phyloP scores from a whole-genome alignment of 2,113 vertebrate species.

The Baryphthengus martii region DNA sequence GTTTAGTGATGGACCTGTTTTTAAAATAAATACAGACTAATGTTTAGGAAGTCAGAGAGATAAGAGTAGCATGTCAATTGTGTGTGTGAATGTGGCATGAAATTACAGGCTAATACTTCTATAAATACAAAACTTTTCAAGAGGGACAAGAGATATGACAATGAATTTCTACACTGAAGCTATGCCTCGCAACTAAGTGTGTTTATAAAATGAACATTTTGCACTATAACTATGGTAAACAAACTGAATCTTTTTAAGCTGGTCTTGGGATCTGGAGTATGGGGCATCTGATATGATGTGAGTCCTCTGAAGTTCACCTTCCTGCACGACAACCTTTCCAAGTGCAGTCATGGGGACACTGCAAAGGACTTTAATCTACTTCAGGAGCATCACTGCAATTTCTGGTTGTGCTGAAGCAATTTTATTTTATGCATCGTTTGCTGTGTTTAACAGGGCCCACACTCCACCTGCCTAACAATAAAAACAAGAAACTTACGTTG shows the following conservation, averaged over 20 bases:
- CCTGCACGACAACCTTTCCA: background rate
- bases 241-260: background rate
- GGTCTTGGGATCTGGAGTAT: too few species aligned
- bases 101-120: background rate
- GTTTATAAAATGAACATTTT: accelerated
- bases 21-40: background rate
- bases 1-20: background rate
- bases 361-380: background rate
- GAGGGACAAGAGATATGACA: accelerated
- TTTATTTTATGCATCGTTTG: background rate
- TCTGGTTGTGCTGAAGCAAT: background rate
- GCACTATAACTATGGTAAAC: background rate
- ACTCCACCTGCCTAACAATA: background rate
- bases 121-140: background rate
- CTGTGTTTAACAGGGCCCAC: background rate
- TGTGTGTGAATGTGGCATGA: background rate
- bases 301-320: background rate
- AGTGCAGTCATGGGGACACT: background rate
- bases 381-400: background rate
- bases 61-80: background rate
- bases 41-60: accelerated
- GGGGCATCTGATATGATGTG: accelerated
- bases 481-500: background rate
- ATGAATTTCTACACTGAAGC: background rate
- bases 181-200: accelerated